Evolutionary conservation across 2,797 vertebrate species (phyloP).

Genomic region (Melanotaenia parkinsoni): DNA sequence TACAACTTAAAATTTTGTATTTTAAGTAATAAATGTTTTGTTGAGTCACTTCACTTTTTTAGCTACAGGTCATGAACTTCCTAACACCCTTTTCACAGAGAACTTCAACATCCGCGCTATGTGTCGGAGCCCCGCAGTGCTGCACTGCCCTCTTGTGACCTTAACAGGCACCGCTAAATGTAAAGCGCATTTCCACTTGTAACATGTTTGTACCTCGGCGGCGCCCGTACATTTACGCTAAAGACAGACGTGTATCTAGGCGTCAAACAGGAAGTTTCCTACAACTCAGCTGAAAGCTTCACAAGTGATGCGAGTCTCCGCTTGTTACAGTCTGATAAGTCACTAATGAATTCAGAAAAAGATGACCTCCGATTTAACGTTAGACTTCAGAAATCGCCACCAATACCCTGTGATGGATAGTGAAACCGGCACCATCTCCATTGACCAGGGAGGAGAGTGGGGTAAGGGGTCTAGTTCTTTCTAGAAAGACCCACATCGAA

Average conservation of each 20-base stretch:
- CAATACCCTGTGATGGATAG: conserved; percentile 58
- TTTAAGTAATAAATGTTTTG: background rate
- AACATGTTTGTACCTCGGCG: conserved; percentile 44
- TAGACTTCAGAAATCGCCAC: conserved; percentile 69
- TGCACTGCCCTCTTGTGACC: conserved; percentile 57
- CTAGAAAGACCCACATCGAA: conserved; percentile 13
- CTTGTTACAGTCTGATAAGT: conserved; percentile 11
- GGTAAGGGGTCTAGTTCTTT: conserved; percentile 63
- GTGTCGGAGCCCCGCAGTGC: background rate
- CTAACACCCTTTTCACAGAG: background rate
- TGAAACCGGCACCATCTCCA: conserved; percentile 60
- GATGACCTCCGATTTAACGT: conserved; percentile 74
- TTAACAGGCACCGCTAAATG: background rate
- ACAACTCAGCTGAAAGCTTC: conserved; percentile 7
- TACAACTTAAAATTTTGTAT: background rate
- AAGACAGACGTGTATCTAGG: conserved; percentile 80
- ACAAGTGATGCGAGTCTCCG: background rate
- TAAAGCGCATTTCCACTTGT: fast-evolving
- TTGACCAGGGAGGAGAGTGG: conserved; percentile 83
- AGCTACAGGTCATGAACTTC: conserved; percentile 6
- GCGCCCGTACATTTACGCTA: conserved; percentile 67
- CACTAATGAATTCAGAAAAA: conserved; percentile 74
- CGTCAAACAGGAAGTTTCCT: conserved; percentile 28
- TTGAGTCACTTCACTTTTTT: background rate
- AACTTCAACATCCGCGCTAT: background rate